A percentile compares a stretch with the other conserved stretches of the same genome.
These are phyloP conservation scores for Synergus japonicus DNA, from an alignment of 2,888 invertebrate species.

Conservation along the genomic window DNA sequence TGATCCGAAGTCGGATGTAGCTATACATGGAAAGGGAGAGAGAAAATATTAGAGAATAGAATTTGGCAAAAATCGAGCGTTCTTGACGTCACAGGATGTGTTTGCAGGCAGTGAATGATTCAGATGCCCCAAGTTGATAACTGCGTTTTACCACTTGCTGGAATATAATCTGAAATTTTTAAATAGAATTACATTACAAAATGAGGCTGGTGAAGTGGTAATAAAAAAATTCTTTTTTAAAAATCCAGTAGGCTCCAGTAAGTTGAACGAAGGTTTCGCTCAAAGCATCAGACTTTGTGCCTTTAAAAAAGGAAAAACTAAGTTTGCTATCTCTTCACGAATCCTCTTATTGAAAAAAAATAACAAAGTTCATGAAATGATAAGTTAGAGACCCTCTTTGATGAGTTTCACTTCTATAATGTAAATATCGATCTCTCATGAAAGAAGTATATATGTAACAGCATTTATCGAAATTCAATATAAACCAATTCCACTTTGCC, in stretches of 20 bases:
- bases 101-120: background rate
- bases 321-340: background rate
- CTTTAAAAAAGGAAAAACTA: conserved; percentile 8
- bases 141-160: background rate
- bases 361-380: background rate
- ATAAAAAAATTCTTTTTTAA: conserved; percentile 5
- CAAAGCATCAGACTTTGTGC: conserved; percentile 9
- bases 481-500: background rate
- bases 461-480: background rate
- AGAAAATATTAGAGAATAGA: conserved; percentile 33
- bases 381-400: background rate
- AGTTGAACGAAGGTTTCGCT: conserved; percentile 18
- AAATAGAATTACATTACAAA: conserved; percentile 1
- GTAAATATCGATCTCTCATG: background rate
- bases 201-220: background rate
- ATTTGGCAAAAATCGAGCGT: background rate
- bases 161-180: background rate
- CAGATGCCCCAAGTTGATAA: background rate
- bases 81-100: background rate
- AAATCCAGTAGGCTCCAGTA: conserved; percentile 15
- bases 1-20: conserved; percentile 31
- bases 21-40: conserved; percentile 47
- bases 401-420: background rate
- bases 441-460: background rate
- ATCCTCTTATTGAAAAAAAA: background rate